Evolutionary conservation across 1,140 invertebrate genomes (phyloP), one percentile per base, ranked within the genome.

Genomic region (Drosophila subpulchrella): DNA sequence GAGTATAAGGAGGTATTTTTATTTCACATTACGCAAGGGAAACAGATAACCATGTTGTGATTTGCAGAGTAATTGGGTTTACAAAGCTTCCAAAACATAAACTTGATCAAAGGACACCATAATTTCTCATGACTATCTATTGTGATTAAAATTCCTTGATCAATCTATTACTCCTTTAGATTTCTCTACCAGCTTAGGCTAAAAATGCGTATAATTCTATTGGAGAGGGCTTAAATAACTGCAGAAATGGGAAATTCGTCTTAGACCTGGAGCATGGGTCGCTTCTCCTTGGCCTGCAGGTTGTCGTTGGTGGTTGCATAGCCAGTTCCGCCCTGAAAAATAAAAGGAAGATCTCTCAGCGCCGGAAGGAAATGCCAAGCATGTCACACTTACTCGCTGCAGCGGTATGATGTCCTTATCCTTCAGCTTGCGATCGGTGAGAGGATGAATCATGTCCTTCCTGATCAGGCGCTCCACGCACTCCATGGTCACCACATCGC

Each of bases 401-500:
- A 99, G 90, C 38, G 94, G 94, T 91, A 99, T 99, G 15, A 99
- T 98, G 92, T 99, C 99, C 81, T 96, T 96, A 75, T 99, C 97
- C 62, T 94, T 96, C n/a, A 99, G 91, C 92, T 96, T 97, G 76
- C 97, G 95, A 63, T 95, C 96, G 65, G 97, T 98, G 0, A 99
- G 94, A 0, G 99, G 99, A 94, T 99, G 98, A 5, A 98, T 94
- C 98, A 98, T 98, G 92, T 99, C 98, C 91, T 98, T 98, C 85
- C 97, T 98, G 48, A 99, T 98, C 5, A 99, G 94, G 91, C 99
- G 99, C 81, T 99, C 98, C 7, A 99, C 95, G 94, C 98, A 99
- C 91, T 99, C 98, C 94, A 98, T 94, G 11, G 98, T 99, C 0
- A 99, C 96, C 17, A 99, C 97, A 94, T 98, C 95, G n/a, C 99